A percentile compares a stretch with the other conserved stretches of the same genome.
Conservation (phyloP, 1,140 invertebrate genomes). For the Samia ricini region DNA sequence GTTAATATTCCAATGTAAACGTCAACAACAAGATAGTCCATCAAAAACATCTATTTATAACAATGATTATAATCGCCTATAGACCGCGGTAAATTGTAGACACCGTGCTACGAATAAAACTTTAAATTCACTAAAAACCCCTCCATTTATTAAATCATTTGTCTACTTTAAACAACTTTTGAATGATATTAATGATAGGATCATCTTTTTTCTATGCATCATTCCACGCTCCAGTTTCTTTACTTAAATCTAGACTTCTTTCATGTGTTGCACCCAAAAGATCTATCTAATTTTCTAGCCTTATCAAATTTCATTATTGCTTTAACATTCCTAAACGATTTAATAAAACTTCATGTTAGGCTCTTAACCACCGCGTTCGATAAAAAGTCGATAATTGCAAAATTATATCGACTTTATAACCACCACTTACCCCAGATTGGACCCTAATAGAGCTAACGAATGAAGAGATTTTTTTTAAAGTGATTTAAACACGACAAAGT, state of each 20-base stretch:
- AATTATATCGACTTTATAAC: background rate
- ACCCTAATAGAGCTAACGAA: background rate
- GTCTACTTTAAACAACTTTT: background rate
- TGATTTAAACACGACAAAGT: background rate
- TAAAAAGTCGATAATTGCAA: background rate
- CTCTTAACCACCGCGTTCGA: no score
- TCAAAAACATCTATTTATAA: constrained; percentile 45
- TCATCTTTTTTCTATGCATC: background rate
- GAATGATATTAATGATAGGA: background rate
- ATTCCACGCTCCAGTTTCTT: no score
- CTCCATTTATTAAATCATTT: constrained; percentile 1
- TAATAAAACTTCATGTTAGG: no score
- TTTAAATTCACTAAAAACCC: background rate
- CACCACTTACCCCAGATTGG: background rate
- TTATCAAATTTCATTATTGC: background rate
- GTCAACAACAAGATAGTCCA: constrained; percentile 41
- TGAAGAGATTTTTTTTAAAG: background rate
- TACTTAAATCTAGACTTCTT: no score
- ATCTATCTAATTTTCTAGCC: no score
- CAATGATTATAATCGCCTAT: constrained; percentile 38
- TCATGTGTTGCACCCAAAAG: no score
- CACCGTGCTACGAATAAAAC: constrained; percentile 20
- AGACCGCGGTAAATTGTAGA: constrained; percentile 40
- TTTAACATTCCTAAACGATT: background rate
- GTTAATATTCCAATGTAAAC: constrained; percentile 13